Evolutionary conservation across 2,797 vertebrate genomes (phyloP).

Genomic region (Gadopsis marmoratus): DNA sequence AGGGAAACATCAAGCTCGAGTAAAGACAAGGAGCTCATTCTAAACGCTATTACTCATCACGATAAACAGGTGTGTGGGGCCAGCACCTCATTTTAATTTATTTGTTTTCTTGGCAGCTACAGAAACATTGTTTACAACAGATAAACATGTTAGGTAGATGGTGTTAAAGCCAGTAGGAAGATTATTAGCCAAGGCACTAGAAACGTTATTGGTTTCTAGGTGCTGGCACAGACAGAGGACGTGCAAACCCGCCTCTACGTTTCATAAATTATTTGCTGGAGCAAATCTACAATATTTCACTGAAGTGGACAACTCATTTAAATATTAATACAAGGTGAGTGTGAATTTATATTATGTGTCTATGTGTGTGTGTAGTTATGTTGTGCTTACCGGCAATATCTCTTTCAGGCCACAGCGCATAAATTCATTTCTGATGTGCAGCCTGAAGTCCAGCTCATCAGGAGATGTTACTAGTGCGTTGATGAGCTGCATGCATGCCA

Average conservation of each 20-base stretch:
- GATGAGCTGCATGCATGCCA: constrained; percentile 99
- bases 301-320: constrained; percentile 85
- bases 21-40: constrained; percentile 29
- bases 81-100: constrained; percentile 44
- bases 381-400: constrained; percentile 92
- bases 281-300: constrained; percentile 81
- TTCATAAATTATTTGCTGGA: constrained; percentile 82
- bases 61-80: constrained; percentile 40
- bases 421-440: constrained; percentile 99
- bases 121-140: constrained; percentile 64
- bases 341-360: constrained; percentile 40
- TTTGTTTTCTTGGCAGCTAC: constrained; percentile 56
- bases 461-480: constrained; percentile 98
- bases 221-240: constrained; percentile 67
- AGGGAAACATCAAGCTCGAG: neutral
- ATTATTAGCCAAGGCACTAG: constrained; percentile 66
- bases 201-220: constrained; percentile 71
- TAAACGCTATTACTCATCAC: constrained; percentile 40
- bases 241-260: constrained; percentile 71
- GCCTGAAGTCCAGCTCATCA: constrained; percentile 98
- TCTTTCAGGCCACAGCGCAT: constrained; percentile 97
- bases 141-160: constrained; percentile 67
- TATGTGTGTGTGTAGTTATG: constrained; percentile 2
- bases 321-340: constrained; percentile 84
- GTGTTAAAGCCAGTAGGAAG: constrained; percentile 53